phyloP scores from a whole-genome alignment of 2,888 invertebrate species.

The Drosophila seclusa region DNA sequence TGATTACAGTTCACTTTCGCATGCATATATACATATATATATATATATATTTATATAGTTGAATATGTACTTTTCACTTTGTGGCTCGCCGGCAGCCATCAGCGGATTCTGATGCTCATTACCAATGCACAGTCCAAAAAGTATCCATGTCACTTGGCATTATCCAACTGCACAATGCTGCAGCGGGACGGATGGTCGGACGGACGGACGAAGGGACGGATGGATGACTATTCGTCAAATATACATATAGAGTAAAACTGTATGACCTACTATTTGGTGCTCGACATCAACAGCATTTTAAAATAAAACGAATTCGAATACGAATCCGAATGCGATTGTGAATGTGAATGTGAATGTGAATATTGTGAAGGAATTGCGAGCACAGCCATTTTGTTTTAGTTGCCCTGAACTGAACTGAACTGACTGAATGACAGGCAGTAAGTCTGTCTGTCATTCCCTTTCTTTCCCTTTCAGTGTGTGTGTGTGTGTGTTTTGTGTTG shows the following conservation, averaged over 20 bases:
- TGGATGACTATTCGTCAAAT: slow-evolving; percentile 9
- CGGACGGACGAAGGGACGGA: background rate
- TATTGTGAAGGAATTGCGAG: slow-evolving; percentile 52
- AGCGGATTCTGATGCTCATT: slow-evolving; percentile 47
- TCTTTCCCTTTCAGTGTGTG: slow-evolving; percentile 7
- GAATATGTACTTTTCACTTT: slow-evolving; percentile 23
- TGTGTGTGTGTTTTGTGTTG: slow-evolving; percentile 46
- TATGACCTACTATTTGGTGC: slow-evolving; percentile 50
- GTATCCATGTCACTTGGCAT: slow-evolving; percentile 61
- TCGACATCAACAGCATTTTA: slow-evolving; percentile 66
- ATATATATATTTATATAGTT: background rate
- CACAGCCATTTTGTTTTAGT: slow-evolving; percentile 56
- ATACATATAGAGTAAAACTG: slow-evolving; percentile 12
- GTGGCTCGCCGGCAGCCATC: slow-evolving; percentile 24
- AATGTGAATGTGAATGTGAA: slow-evolving; percentile 38
- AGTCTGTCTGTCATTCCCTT: slow-evolving; percentile 31
- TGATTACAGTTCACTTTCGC: slow-evolving; percentile 42
- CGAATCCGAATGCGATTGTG: slow-evolving; percentile 42
- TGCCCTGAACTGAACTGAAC: slow-evolving; percentile 41
- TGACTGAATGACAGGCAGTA: slow-evolving; percentile 46
- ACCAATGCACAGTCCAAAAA: slow-evolving; percentile 51
- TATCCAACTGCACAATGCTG: slow-evolving; percentile 51
- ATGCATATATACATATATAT: slow-evolving; percentile 3
- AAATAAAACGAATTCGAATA: slow-evolving; percentile 51
- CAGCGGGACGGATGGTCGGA: background rate